Base-by-base conservation (phyloP, 2,797 vertebrate species). In the Lutjanus campechanus region DNA sequence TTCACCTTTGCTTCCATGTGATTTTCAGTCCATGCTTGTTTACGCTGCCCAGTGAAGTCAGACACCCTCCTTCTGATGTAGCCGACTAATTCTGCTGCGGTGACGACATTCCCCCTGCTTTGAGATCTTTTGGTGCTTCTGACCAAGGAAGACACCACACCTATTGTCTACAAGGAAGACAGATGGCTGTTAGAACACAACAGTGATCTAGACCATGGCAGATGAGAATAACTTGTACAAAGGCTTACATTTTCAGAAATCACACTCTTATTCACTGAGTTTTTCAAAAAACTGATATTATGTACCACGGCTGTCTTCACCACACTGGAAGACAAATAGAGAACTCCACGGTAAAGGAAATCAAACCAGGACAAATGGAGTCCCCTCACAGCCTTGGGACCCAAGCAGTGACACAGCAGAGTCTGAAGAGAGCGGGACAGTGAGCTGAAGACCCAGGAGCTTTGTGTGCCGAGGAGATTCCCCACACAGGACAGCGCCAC, bases 231-330 rank as follows among this genome's bases (percentile, higher is more conserved):
- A 59, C 13, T n/a, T 29, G 20, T 40, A 19, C 22, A 13, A 62
- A 53, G 11, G 58, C 1, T 16, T 17, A 7, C 17, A 0, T 41
- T 13, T 62, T 29, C 44, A 63, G 4, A 25, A 41, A 62, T 55
- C 43, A 44, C 16, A 40, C 2, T 36, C 6, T 22, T 43, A 15
- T 13, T 7, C 8, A 64, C 59, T n/a, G 15, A 36, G 1, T 8
- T 58, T 58, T 54, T 25, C 49, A 15, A 7, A 64, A 44, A n/a
- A 65, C 16, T 50, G 0, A 20, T 16, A 29, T n/a, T 13, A 1
- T 40, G 16, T 94, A 97, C 96, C 95, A 88, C 22, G 79, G 88
- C 81, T 51, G 88, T 92, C 86, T 93, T 91, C n/a, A 91, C 7
- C 3, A 88, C 12, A 54, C 80, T 59, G 47, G 65, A 60, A 1